Conservation (phyloP, 2,113 vertebrate genomes). For the Patagioenas fasciata region DNA sequence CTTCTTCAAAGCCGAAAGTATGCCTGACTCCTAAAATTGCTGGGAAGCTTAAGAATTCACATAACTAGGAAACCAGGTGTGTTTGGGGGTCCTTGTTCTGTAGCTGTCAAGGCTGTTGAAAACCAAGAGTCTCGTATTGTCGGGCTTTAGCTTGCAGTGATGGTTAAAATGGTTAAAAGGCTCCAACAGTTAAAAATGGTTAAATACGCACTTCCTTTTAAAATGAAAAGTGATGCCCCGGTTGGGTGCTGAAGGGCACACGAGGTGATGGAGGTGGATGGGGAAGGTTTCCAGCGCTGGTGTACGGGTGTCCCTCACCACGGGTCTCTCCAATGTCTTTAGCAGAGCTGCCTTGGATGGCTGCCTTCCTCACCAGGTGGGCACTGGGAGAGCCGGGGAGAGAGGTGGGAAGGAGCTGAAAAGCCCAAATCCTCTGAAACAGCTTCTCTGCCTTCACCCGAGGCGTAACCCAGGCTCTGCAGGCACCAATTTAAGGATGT, state of each 20-base stretch:
- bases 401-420: slow-evolving; percentile 26
- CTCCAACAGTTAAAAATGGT: neutral
- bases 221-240: neutral
- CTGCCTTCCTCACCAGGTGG: slow-evolving; percentile 13
- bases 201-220: neutral
- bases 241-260: neutral
- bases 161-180: neutral
- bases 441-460: neutral
- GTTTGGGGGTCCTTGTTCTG: neutral
- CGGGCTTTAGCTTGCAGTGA: neutral
- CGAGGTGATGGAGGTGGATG: neutral
- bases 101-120: neutral
- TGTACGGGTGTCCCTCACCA: neutral
- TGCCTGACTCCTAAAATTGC: neutral
- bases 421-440: slow-evolving; percentile 1
- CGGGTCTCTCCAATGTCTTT: neutral
- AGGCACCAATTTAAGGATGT: neutral
- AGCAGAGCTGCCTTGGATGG: neutral
- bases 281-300: neutral
- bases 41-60: neutral
- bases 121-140: neutral
- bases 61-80: neutral
- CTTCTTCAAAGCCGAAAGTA: neutral
- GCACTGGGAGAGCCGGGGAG: neutral
- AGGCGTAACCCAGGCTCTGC: neutral